Conservation (phyloP, 2,113 vertebrate genomes). For the Candoia aspera region DNA sequence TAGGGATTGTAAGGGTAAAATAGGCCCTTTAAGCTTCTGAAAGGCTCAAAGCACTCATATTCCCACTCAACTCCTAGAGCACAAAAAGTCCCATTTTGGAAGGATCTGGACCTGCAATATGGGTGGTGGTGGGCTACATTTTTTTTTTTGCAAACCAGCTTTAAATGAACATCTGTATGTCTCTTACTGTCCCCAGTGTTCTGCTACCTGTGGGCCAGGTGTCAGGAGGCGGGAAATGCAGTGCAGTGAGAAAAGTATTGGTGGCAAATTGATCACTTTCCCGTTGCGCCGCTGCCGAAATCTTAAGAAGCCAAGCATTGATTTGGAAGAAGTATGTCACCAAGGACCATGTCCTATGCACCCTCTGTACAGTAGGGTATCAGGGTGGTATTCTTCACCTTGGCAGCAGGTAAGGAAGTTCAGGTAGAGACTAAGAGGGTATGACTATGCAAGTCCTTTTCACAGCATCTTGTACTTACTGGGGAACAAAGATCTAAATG, state of each 20-base stretch:
- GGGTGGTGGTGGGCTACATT: background rate
- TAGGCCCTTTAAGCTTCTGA: background rate
- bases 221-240: conserved; percentile 83
- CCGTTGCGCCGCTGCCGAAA: conserved; percentile 88
- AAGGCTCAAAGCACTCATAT: background rate
- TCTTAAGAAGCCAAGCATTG: conserved; percentile 79
- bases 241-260: conserved; percentile 84
- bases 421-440: background rate
- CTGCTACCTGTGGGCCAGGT: conserved; percentile 85
- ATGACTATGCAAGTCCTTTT: background rate
- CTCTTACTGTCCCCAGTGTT: conserved; percentile 79
- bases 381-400: conserved; percentile 90
- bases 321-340: conserved; percentile 86
- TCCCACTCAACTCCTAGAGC: background rate
- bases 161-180: background rate
- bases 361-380: conserved; percentile 56
- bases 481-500: background rate
- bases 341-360: conserved; percentile 74
- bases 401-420: conserved; percentile 87
- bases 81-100: background rate
- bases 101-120: background rate
- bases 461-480: background rate
- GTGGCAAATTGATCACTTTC: conserved; percentile 83
- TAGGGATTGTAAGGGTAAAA: background rate
- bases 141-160: background rate